A percentile compares a stretch with the other conserved stretches of the same genome.
These are phyloP conservation scores for Subacronicta megacephala DNA, from an alignment of 2,888 invertebrate genomes.

Conservation along the genomic window DNA sequence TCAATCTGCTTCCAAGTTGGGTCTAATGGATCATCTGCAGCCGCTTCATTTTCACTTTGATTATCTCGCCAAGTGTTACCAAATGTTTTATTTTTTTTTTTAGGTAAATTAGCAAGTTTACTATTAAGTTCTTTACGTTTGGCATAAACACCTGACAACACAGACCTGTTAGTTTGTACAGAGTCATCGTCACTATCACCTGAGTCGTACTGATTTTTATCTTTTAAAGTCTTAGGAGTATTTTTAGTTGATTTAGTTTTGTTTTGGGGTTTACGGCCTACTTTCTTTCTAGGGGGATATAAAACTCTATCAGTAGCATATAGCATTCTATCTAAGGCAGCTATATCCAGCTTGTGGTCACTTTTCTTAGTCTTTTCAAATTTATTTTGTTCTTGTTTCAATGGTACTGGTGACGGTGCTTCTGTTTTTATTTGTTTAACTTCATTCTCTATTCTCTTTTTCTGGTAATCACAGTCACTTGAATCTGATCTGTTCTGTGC, in stretches of 20 bases:
- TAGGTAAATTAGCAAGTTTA: conserved; percentile 79
- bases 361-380: conserved; percentile 80
- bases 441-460: conserved; percentile 83
- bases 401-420: conserved; percentile 83
- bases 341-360: conserved; percentile 87
- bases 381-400: conserved; percentile 83
- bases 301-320: conserved; percentile 93
- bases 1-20: conserved; percentile 91
- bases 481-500: conserved; percentile 85
- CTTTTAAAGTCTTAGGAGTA: conserved; percentile 80
- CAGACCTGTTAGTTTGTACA: conserved; percentile 76
- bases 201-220: conserved; percentile 85
- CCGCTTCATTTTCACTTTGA: conserved; percentile 87
- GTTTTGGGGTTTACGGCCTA: conserved; percentile 90
- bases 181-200: conserved; percentile 81
- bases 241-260: conserved; percentile 78
- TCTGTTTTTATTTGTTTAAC: conserved; percentile 85
- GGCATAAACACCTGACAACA: conserved; percentile 86
- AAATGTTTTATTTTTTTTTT: conserved; percentile 79
- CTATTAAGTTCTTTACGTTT: conserved; percentile 87
- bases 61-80: conserved; percentile 83
- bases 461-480: conserved; percentile 84
- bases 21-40: conserved; percentile 89
- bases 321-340: conserved; percentile 91
- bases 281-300: conserved; percentile 94